These are phyloP conservation scores for Parasteatoda tepidariorum DNA, from an alignment of 1,140 invertebrate genomes.

Conservation along the genomic window DNA sequence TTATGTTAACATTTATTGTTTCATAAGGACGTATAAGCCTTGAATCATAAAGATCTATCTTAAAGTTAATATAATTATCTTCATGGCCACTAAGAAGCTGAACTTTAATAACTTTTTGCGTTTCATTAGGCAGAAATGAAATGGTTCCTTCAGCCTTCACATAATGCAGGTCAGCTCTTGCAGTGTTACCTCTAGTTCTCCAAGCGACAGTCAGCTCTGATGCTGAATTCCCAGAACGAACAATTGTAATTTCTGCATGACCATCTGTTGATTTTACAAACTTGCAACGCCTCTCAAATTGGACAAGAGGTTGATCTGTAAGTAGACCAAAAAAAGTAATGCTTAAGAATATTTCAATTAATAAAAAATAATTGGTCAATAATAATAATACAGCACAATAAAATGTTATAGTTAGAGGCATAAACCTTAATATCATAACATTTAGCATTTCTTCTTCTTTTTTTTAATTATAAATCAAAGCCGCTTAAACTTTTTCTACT, in stretches of 20 bases:
- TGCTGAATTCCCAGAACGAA: not conserved
- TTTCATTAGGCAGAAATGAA: not conserved
- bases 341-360: no score
- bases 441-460: no score
- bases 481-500: no score
- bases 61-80: not conserved
- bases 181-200: slow-evolving; percentile 7
- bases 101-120: slow-evolving; percentile 3
- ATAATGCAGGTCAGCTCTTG: slow-evolving; percentile 6
- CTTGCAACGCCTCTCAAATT: not conserved
- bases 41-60: not conserved
- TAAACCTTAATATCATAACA: no score
- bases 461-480: no score
- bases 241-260: not conserved
- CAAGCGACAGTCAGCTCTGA: not conserved
- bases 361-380: no score
- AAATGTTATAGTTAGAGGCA: no score
- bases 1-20: not conserved
- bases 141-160: not conserved
- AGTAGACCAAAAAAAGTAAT: no score
- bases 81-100: not conserved
- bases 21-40: not conserved
- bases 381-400: no score
- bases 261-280: not conserved
- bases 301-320: not conserved